A percentile compares a stretch with the other conserved stretches of the same genome.
Conservation (phyloP, 2,888 invertebrate species). For the Achlya flavicornis region DNA sequence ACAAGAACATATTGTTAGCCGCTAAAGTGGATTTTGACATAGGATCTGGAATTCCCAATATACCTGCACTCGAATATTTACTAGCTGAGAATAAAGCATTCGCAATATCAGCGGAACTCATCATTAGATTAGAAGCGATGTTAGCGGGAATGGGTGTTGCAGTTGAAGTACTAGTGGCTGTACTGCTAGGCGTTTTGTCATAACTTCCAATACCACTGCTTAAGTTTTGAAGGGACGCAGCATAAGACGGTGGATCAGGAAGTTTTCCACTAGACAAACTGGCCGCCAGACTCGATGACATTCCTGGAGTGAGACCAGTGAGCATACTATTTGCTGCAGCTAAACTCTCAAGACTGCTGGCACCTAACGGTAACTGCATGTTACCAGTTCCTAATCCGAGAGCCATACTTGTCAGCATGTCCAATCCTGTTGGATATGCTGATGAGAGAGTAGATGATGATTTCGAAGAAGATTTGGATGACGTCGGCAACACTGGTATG, state of each 20-base stretch:
- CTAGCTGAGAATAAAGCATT: slow-evolving; percentile 87
- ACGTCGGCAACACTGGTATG: slow-evolving; percentile 84
- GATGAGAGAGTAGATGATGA: slow-evolving; percentile 81
- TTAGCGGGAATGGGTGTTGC: slow-evolving; percentile 79
- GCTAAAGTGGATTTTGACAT: slow-evolving; percentile 90
- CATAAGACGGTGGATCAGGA: slow-evolving; percentile 77
- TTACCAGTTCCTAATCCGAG: slow-evolving; percentile 73
- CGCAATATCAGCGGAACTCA: slow-evolving; percentile 86
- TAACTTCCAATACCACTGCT: slow-evolving; percentile 70
- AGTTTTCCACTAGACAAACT: slow-evolving; percentile 72
- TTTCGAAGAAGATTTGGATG: slow-evolving; percentile 84
- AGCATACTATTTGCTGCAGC: slow-evolving; percentile 81
- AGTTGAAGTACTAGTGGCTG: slow-evolving; percentile 77
- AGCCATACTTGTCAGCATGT: slow-evolving; percentile 81
- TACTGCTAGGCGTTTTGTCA: slow-evolving; percentile 76
- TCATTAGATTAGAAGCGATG: slow-evolving; percentile 85
- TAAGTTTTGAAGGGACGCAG: slow-evolving; percentile 73
- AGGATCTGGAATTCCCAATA: slow-evolving; percentile 89
- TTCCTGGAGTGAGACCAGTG: slow-evolving; percentile 68
- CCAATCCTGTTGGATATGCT: slow-evolving; percentile 75
- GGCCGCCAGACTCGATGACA: slow-evolving; percentile 72
- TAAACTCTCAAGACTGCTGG: slow-evolving; percentile 73
- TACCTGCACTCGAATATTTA: slow-evolving; percentile 85
- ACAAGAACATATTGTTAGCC: slow-evolving; percentile 91
- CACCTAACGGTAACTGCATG: slow-evolving; percentile 71